Evolutionary conservation across 53 echinoderm and acorn worm species (phyloP), one percentile per base, ranked within the genome.

Genomic region (Mesocentrotus franciscanus): DNA sequence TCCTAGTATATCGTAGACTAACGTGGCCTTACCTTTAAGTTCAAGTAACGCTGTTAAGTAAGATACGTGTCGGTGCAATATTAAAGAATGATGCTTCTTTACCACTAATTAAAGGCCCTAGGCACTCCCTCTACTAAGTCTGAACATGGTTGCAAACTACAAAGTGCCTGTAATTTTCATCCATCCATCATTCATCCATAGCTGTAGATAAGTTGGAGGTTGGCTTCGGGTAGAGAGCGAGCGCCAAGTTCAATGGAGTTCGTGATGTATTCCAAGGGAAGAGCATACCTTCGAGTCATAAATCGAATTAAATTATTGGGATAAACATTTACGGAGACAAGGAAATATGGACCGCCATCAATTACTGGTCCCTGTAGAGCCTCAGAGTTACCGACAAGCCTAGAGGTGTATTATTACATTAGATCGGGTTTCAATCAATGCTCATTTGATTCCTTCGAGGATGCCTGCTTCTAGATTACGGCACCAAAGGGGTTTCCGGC

Each of bases 401-500:
- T 66, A 22, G 91, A 61, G 91, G 91, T 91, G 91, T 91, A 62
- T 91, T 91, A 91, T 91, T 91, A 91, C 91, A 91, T 91, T 91
- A 91, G 91, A 62, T 91, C 91, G 66, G 64, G 91, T 91, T 91
- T 91, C 91, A 91, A 91, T 91, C 91, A 91, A 91, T 91, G 91
- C 91, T 61, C 91, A 91, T 91, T 34, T 91, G 33, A 91, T 91
- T 91, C 91, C 64, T 61, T 62, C 36, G 91, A 35, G 64, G 35
- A 18, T 18, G 66, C 91, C 91, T 20, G 58, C 58, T n/a, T 87
- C 87, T 87, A 56, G 27, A 27, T 87, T 87, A 87, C 84, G 59
- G 87, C 87, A 87, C 87, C 57, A 59, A 87, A 87, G 12, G 87
- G 87, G 59, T 29, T 29, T 36, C 36, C 81, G 33, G 81, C 81